A percentile compares a stretch with the other conserved stretches of the same genome.
phyloP scores from a whole-genome alignment of 2,113 vertebrate genomes.

The Chloroceryle aenea region DNA sequence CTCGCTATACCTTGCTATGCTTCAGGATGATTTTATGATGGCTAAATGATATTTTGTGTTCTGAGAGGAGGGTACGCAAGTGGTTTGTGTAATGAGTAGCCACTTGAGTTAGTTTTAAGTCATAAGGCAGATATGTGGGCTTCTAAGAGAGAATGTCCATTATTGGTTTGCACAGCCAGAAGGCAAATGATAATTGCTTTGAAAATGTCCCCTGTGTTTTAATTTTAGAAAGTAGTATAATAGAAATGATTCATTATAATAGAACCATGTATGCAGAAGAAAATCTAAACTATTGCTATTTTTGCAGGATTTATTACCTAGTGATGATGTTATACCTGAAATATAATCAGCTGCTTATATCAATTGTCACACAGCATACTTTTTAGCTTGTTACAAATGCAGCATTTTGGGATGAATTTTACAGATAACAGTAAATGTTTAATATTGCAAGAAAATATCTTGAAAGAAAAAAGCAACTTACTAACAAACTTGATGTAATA shows the following conservation, averaged over 20 bases:
- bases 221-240: background rate
- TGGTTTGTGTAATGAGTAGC: background rate
- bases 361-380: background rate
- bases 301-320: background rate
- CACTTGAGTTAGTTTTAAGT: background rate
- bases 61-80: background rate
- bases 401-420: background rate
- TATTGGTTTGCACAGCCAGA: background rate
- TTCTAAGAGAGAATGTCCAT: background rate
- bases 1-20: accelerated
- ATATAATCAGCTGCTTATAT: background rate
- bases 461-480: background rate
- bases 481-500: background rate
- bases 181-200: background rate
- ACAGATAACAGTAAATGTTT: background rate
- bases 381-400: background rate
- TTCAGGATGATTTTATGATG: background rate
- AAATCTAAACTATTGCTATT: background rate
- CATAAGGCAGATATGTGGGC: background rate
- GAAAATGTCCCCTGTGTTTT: background rate
- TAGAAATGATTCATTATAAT: background rate
- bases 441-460: background rate
- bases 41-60: background rate
- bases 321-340: background rate
- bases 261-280: background rate